A percentile compares a stretch with the other conserved stretches of the same genome.
These are phyloP conservation scores for Taxidea taxus DNA, from an alignment of 2,113 vertebrate species.

Conservation along the genomic window DNA sequence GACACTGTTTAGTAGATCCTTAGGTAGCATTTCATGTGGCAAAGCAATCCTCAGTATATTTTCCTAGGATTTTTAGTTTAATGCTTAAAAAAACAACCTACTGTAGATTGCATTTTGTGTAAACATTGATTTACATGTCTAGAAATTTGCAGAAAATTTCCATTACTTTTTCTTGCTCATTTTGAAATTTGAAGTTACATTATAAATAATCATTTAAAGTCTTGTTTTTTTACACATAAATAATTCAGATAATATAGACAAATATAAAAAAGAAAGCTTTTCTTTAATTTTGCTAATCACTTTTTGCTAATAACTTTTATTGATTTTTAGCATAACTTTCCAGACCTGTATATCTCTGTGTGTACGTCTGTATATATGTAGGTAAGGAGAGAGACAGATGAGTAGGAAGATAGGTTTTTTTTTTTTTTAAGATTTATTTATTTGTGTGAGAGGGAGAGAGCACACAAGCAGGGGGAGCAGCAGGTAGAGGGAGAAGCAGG, in stretches of 20 bases:
- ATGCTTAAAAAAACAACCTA: not conserved
- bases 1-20: slow-evolving; percentile 26
- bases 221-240: not conserved
- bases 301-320: not conserved
- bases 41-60: slow-evolving; percentile 33
- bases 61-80: slow-evolving; percentile 35
- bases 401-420: not conserved
- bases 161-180: not conserved
- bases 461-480: too few species aligned
- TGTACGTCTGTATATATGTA: not conserved
- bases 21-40: slow-evolving; percentile 13
- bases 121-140: not conserved
- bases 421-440: not conserved
- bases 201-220: not conserved
- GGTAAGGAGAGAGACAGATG: not conserved
- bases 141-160: not conserved
- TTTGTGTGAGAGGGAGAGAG: too few species aligned
- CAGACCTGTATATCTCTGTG: not conserved
- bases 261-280: not conserved
- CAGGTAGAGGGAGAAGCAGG: too few species aligned
- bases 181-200: not conserved
- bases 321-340: not conserved
- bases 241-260: not conserved
- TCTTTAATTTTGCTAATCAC: not conserved
- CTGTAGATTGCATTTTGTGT: not conserved